Evolutionary conservation across 2,113 vertebrate genomes (phyloP), one percentile per base, ranked within the genome.

Genomic region (Platysternon megacephalum): DNA sequence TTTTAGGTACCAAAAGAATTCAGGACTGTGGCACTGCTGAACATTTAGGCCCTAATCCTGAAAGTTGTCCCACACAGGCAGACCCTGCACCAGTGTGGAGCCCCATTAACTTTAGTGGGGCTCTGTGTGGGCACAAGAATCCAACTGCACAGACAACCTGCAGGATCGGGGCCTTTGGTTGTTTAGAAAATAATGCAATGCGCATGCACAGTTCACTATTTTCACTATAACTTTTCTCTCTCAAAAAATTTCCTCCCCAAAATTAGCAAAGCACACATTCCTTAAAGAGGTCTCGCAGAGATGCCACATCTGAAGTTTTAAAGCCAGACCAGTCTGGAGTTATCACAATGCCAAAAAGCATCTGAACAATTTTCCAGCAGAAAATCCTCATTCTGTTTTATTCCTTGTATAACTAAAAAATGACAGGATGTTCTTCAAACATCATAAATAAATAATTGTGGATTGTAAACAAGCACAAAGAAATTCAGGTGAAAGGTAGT

Each of bases 291-390:
- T 52, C 51, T 21, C 3, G 8, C 55, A 56, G 55, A 56, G 76
- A 46, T 91, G 26, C 4, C 79, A 42, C 19, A 52, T 55, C 48
- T 65, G 48, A 17, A 90, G 83, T 90, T 94, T 90, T 88, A 78
- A 94, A 91, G 35, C 35, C 35, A 39, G 35, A 17, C 32, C n/a
- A 72, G 56, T 14, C 56, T 29, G 28, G 56, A 58, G 56, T 58
- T 58, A 58, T 58, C 56, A 11, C 56, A 58, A 32, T 58, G 56
- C 56, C 56, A 58, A 58, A 58, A 58, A 29, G 26, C 19, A 21
- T 87, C 35, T 82, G 80, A 86, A 84, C 91, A 93, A 4, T 93
- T 96, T 95, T 80, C 65, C n/a, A 72, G 8, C 65, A 21, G 65
- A 39, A 22, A 72, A 72, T 39, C 65, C 19, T 68, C 17, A 17